phyloP scores from a whole-genome alignment of 2,797 vertebrate genomes.

The Trachops cirrhosus region DNA sequence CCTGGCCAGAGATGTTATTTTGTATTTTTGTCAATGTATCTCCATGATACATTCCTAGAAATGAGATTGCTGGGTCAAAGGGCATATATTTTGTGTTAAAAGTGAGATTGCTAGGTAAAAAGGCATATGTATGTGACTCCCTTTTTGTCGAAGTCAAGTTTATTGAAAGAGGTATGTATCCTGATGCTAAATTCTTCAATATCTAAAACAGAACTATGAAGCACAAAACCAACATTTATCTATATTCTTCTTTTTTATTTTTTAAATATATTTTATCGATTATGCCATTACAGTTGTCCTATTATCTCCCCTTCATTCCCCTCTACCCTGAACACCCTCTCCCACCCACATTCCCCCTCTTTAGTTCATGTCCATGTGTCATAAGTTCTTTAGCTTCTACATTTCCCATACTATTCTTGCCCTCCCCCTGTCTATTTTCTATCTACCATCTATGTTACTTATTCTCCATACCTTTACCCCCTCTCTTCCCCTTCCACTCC shows the following conservation, averaged over 20 bases:
- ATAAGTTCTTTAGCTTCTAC: no score
- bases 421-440: no score
- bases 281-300: no score
- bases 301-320: no score
- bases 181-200: neutral
- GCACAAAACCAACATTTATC: neutral
- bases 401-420: no score
- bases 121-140: neutral
- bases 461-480: no score
- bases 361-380: no score
- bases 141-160: neutral
- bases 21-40: neutral
- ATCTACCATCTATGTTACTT: no score
- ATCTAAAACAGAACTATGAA: neutral
- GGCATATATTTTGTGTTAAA: neutral
- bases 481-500: no score
- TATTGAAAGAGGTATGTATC: neutral
- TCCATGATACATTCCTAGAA: neutral
- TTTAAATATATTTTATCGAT: no score
- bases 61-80: neutral
- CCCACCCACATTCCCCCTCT: no score
- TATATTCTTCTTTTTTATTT: neutral
- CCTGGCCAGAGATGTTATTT: neutral
- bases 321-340: no score
- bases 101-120: neutral